These are phyloP conservation scores for Phylloscopus collybita DNA, from an alignment of 2,797 vertebrate genomes.

Conservation along the genomic window DNA sequence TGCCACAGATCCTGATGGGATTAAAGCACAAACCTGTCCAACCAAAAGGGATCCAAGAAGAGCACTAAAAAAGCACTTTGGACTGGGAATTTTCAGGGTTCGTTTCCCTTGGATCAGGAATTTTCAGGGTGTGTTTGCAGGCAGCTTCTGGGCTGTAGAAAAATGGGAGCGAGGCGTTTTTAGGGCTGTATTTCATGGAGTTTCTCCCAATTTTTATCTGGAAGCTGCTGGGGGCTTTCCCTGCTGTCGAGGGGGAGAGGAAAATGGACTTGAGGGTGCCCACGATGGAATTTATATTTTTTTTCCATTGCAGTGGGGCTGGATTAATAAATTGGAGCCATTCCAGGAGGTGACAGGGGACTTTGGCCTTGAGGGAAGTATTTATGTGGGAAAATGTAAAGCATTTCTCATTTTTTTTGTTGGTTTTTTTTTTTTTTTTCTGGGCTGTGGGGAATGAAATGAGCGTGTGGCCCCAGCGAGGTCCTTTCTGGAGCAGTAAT, in stretches of 20 bases:
- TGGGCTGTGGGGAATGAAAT: background rate
- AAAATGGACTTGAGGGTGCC: background rate
- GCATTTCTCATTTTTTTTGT: background rate
- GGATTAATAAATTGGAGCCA: background rate
- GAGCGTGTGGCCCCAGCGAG: background rate
- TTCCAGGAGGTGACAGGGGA: background rate
- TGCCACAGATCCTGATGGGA: background rate
- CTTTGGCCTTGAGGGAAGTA: background rate
- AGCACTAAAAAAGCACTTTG: background rate
- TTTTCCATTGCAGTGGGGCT: background rate
- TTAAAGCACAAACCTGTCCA: background rate
- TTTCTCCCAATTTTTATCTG: background rate
- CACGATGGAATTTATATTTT: background rate
- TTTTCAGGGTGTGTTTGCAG: background rate
- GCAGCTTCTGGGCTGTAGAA: background rate
- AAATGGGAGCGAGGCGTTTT: background rate
- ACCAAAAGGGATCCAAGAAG: rapidly evolving
- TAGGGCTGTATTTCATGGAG: background rate
- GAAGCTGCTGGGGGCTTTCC: background rate
- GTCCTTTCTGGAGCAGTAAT: background rate
- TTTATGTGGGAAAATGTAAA: background rate
- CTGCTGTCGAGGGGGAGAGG: background rate
- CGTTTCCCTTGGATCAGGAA: background rate
- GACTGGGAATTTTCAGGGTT: background rate
- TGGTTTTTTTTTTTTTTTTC: background rate